A percentile compares a stretch with the other conserved stretches of the same genome.
Evolutionary conservation across 2,797 vertebrate species (phyloP).

Genomic region (Thunnus albacares): DNA sequence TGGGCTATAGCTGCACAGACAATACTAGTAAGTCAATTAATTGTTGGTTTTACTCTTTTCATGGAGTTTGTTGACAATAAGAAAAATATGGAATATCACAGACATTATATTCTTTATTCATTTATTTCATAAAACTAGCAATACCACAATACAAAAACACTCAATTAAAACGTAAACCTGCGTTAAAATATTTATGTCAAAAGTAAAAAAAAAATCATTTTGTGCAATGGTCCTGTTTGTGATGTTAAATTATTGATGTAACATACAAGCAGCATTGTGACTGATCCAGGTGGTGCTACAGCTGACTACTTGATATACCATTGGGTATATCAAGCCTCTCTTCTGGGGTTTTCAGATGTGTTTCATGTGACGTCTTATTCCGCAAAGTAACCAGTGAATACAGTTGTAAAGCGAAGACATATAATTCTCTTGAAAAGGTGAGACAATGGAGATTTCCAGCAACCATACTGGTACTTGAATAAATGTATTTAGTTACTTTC

Average conservation of each 20-base stretch:
- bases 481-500: slow-evolving; percentile 24
- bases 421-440: not conserved
- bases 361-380: too few species aligned
- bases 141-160: not conserved
- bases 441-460: not conserved
- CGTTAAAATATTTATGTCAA: not conserved
- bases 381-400: not conserved
- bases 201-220: not conserved
- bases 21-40: not conserved
- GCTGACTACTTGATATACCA: not conserved
- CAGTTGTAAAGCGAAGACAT: not conserved
- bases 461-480: not conserved
- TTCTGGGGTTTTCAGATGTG: too few species aligned
- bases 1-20: not conserved
- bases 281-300: not conserved
- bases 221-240: not conserved
- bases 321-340: too few species aligned
- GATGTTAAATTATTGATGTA: not conserved
- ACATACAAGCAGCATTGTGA: not conserved
- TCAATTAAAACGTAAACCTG: not conserved
- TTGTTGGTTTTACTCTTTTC: not conserved
- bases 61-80: not conserved
- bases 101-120: not conserved
- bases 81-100: not conserved
- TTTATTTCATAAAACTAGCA: not conserved